Evolutionary conservation across 2,113 vertebrate species (phyloP).

Genomic region (Taurulus bubalis): DNA sequence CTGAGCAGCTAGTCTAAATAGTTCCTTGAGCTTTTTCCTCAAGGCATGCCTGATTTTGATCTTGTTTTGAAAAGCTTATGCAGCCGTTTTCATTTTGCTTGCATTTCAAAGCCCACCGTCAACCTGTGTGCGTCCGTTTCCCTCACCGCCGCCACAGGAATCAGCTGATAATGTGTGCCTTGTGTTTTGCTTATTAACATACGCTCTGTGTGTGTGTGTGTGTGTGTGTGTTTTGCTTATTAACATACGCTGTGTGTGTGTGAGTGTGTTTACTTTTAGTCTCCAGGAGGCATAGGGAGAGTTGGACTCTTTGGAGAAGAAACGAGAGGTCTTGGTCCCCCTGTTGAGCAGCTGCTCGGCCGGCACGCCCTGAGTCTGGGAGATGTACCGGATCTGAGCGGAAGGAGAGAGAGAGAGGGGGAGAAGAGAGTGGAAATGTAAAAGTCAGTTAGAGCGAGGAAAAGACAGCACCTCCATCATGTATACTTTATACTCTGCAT

Average conservation of each 20-base stretch:
- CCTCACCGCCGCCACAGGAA: too few relatives aligned
- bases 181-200: not conserved
- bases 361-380: slow-evolving; percentile 97
- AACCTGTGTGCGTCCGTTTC: not conserved
- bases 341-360: slow-evolving; percentile 94
- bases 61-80: slow-evolving; percentile 35
- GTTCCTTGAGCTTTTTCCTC: slow-evolving; percentile 33
- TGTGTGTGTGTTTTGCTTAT: not conserved
- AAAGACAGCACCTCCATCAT: not conserved
- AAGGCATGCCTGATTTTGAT: slow-evolving; percentile 7
- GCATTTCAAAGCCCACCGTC: not conserved
- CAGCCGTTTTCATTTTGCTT: slow-evolving; percentile 33
- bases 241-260: not conserved
- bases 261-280: too few relatives aligned
- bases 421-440: not conserved
- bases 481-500: not conserved
- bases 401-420: not conserved
- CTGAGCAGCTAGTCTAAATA: slow-evolving; percentile 34
- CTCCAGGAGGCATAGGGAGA: slow-evolving; percentile 93
- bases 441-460: not conserved
- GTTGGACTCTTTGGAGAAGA: slow-evolving; percentile 89
- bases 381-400: slow-evolving; percentile 97
- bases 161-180: not conserved
- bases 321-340: slow-evolving; percentile 95
- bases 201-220: too few relatives aligned